These are phyloP conservation scores for Xiphydria camelus DNA, from an alignment of 2,888 invertebrate genomes.

Conservation along the genomic window DNA sequence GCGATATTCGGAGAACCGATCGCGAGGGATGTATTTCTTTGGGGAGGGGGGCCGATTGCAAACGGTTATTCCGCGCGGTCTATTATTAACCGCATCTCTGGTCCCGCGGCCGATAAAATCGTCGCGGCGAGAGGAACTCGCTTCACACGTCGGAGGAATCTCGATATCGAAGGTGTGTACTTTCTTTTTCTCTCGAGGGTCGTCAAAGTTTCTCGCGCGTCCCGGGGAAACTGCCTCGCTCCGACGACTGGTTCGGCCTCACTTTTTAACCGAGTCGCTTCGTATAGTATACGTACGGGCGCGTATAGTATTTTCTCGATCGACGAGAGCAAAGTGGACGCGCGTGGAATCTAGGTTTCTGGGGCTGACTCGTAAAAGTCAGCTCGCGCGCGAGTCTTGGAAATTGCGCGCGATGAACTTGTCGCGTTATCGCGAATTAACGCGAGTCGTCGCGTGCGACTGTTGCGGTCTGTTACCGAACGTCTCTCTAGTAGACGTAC, in stretches of 20 bases:
- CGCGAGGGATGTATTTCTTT: neutral
- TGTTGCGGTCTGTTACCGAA: too few species aligned
- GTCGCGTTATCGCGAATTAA: too few species aligned
- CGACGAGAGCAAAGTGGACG: slow-evolving; percentile 9
- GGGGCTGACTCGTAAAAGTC: slow-evolving; percentile 27
- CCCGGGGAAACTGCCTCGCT: too few species aligned
- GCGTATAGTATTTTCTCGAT: slow-evolving; percentile 27
- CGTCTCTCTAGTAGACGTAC: too few species aligned
- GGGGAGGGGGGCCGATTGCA: too few species aligned
- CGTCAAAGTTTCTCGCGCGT: slow-evolving; percentile 4
- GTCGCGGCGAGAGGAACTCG: slow-evolving; percentile 4
- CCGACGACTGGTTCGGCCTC: slow-evolving; percentile 35
- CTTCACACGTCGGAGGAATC: slow-evolving; percentile 25
- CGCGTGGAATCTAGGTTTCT: slow-evolving; percentile 40
- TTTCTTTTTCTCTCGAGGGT: slow-evolving; percentile 5
- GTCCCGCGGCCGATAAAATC: slow-evolving; percentile 7
- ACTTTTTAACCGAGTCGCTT: slow-evolving; percentile 36
- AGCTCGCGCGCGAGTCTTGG: too few species aligned
- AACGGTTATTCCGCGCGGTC: too few species aligned
- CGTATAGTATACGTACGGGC: neutral
- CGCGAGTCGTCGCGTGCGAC: too few species aligned
- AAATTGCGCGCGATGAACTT: too few species aligned
- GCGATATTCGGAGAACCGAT: too few species aligned
- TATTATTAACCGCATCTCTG: too few species aligned
- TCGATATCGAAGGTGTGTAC: slow-evolving; percentile 20